Base-by-base conservation (phyloP, 2,113 vertebrate species). In the Megatriorchis doriae region DNA sequence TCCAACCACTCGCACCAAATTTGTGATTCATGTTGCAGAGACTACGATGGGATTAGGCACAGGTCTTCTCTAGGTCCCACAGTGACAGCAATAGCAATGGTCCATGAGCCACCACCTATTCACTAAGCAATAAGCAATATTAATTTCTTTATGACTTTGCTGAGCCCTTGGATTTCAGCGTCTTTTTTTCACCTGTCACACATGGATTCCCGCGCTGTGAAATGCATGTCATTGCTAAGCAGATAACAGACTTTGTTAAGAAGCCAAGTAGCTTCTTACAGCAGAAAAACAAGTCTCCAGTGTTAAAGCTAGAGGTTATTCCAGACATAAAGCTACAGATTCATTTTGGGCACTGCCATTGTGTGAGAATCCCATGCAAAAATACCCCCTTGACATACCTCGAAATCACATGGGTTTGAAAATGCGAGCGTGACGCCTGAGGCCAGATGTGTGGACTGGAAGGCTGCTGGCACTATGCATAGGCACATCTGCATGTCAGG, bases 401-500 rank as follows among this genome's bases (percentile, higher is more conserved):
- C 10, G 0, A 73, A 77, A 88, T 93, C 81, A 61, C n/a, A 22
- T 2, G 70, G 38, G 17, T 81, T 79, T 95, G 80, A 65, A 89
- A 94, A 84, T 3, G 16, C 5, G 4, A 86, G 72, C 0, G 0
- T 21, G 75, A 56, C 0, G 91, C 94, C 95, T 52, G 88, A 86
- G 94, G 96, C 88, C 90, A 92, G 94, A 31, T 91, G 88, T 81
- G 73, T 3, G 15, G 94, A 92, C 94, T 95, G 88, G 90, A 83
- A 96, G 80, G 86, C 92, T 94, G 81, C 68, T 96, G 95, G 96
- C 94, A 92, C 88, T 75, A 63, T 31, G 58, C 79, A 70, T 20
- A 90, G 92, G 82, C 95, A 94, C 92, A 96, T 96, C 95, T 94
- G 83, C 94, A 92, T 92, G 88, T 85, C 93, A 94, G 94, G 86